Evolutionary conservation across 1,140 invertebrate genomes (phyloP), one percentile per base, ranked within the genome.

Genomic region (Drosophila repletoides): DNA sequence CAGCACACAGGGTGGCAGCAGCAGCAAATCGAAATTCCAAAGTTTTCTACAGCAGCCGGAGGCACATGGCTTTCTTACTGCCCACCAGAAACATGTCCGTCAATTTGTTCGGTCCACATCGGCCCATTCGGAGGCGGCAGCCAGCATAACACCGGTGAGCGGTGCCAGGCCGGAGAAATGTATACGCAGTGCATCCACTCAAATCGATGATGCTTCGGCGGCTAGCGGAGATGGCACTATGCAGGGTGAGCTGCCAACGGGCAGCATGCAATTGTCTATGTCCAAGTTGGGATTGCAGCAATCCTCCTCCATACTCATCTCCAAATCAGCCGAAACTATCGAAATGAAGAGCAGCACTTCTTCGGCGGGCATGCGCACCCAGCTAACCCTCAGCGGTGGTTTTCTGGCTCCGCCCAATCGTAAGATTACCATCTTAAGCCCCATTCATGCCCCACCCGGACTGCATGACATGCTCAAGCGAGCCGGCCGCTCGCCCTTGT

Each of bases 41-140:
- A 90, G 89, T 22, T 90, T 90, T 29, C 48, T 90, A 0, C 89
- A 90, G 38, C 89, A 90, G 41, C 89, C 89, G 5, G 89, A 90
- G 53, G 66, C 53, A 1, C 65, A 74, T n/a, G 72, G 71, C 0
- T 90, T 89, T 19, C 49, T 90, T 0, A 90, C 88, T 0, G 89
- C 89, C 14, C 89, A 90, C 41, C 89, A 90, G 60, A 90, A 90
- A 52, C 89, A 90, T 58, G 89, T 90, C 7, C 77, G 89, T 0
- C 89, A 90, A 41, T 90, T 90, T 58, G 88, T 90, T 2, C 89
- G 89, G 51, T 90, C 89, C 43, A 90, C 89, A 0, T 90, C 89
- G 38, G 89, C 89, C 0, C 89, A 90, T 21, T 90, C 89, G 43
- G 89, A 90, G 67, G 88, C 89, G 2, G 73, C 89, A 2, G 81